A percentile compares a stretch with the other conserved stretches of the same genome.
Conservation (phyloP, 2,797 vertebrate species). For the Neolamprologus multifasciatus region DNA sequence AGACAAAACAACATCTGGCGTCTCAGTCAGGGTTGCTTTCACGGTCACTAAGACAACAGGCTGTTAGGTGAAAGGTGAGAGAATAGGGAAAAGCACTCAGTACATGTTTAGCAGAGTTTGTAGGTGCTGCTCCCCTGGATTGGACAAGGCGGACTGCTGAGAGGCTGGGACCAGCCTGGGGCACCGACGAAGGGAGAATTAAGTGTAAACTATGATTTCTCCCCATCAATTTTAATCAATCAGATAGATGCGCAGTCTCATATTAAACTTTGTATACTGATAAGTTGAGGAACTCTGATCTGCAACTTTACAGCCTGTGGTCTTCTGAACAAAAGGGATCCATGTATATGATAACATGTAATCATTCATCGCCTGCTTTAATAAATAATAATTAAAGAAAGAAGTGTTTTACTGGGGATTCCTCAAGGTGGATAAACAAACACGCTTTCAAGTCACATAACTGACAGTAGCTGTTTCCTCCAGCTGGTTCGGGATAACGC, state of each 20-base stretch:
- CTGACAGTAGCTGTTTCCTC: not conserved
- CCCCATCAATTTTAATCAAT: not conserved
- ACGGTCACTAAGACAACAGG: not conserved
- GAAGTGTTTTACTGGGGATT: not conserved
- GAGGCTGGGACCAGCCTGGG: not conserved
- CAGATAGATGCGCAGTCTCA: not conserved
- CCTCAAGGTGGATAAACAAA: not conserved
- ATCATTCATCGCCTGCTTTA: not conserved
- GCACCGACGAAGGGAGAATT: not conserved
- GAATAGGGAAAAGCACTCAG: not conserved
- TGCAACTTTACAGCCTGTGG: not conserved
- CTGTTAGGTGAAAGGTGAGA: not conserved
- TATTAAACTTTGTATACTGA: not conserved
- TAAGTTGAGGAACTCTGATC: not conserved
- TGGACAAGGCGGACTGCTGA: not conserved
- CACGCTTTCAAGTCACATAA: not conserved
- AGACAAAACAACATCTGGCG: not conserved
- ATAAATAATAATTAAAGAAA: not conserved
- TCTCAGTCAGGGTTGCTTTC: not conserved
- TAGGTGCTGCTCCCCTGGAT: not conserved
- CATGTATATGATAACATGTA: not conserved
- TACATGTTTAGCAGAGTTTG: not conserved
- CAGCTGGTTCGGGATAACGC: constrained; percentile 94
- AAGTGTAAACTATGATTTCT: not conserved
- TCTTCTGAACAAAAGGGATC: not conserved